Base-by-base conservation (phyloP, 2,888 invertebrate species). In the Sesamia inferens region DNA sequence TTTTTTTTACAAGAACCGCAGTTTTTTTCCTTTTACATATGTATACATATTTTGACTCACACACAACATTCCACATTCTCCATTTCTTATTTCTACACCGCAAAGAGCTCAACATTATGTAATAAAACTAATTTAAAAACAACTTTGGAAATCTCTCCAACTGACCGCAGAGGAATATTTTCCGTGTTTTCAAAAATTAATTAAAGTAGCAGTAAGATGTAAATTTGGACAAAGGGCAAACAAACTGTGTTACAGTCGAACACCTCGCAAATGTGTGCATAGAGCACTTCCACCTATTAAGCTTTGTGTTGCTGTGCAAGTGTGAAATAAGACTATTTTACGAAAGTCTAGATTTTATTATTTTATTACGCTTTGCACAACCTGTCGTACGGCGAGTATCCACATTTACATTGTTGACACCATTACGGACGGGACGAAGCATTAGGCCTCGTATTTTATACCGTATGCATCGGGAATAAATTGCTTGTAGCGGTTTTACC, bases 271-370 rank as follows among this genome's bases (percentile, higher is more conserved):
- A 77, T 85, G 74, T 75, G 83, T 72, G 72, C 68, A 76, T 76
- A 75, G 72, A 78, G 82, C 79, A 69, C 66, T 80, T 84, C 81
- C 82, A 85, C 78, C 70, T 82, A 85, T 82, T 86, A 87, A 68
- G 68, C 76, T 76, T 54, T 68, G 73, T 69, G 87, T 78, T 74
- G 69, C 47, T 8, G 76, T 48, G 14, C 19, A 68, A 72, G 51
- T 77, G 2, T 67, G 57, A 19, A 63, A 44, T 68, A 4, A 0
- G 68, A 62, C n/a, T 42, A 44, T 54, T 42, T 7, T 1, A 10
- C 6, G 5, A 70, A 24, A 70, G 42, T 11, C 71, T n/a, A 54
- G 54, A 19, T 66, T 62, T 55, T n/a, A 10, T 11, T 48, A 14
- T 19, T 39, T 51, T 7, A 19, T 13, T 6, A 8, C 59, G 4